Evolutionary conservation across 2,797 vertebrate species (phyloP), one percentile per base, ranked within the genome.

Genomic region (Tadarida brasiliensis): DNA sequence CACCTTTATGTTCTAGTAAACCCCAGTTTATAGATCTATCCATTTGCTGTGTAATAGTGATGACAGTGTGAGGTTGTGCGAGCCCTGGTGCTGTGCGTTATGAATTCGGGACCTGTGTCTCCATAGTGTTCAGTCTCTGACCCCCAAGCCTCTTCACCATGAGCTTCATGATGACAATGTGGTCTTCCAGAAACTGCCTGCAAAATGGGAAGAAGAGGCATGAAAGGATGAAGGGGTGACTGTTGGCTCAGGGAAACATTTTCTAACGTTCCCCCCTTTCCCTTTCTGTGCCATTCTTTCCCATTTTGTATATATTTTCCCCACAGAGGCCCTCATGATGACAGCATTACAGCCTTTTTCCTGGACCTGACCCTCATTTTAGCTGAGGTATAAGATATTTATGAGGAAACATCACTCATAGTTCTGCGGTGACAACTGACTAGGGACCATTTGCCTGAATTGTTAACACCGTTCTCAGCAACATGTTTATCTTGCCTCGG

Each of bases 401-500:
- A 8, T 49, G 35, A 51, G 82, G 10, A 84, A 20, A 8, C 9
- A 80, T 85, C 49, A 68, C 39, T 17, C 16, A 61, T 15, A 94
- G 6, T 39, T 80, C 65, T 90, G 14, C 49, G 6, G 80, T 80
- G 91, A 70, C 24, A 44, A 28, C 26, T 65, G 28, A 49, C 35
- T n/a, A 30, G 3, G 24, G n/a, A 19, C 61, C 74, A 49, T 33
- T 30, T 61, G 39, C 28, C 33, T 61, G 67, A 17, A 81, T 30
- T 39, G 11, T 28, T 63, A 57, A 73, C 22, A 26, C 7, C n/a
- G 11, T 8, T 39, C 33, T 88, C 9, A 14, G 44, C 44, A 70
- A 44, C 0, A 0, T 63, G 35, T 70, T 74, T 74, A 59, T n/a
- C 33, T 44, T 20, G 0, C 30, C 33, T 35, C 7, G 1, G 7